phyloP scores from a whole-genome alignment of 2,113 vertebrate genomes.

The Castor canadensis region DNA sequence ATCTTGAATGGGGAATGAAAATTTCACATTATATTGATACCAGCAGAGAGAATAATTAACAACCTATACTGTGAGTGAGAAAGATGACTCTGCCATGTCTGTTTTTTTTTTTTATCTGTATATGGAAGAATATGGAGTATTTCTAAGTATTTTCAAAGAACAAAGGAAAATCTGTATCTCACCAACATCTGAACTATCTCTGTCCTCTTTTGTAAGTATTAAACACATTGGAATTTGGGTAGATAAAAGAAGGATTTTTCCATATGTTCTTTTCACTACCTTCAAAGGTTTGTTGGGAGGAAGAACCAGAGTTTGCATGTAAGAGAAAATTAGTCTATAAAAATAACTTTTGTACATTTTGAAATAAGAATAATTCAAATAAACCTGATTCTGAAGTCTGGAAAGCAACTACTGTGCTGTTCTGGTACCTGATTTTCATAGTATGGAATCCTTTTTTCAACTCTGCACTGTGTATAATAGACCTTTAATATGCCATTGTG shows the following conservation, averaged over 20 bases:
- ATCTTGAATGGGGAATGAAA: conserved; percentile 89
- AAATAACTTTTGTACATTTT: background rate
- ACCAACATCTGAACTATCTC: background rate
- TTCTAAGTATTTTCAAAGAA: conserved; percentile 61
- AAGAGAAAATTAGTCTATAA: conserved; percentile 22
- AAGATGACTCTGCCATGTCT: conserved; percentile 85
- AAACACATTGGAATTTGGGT: conserved; percentile 44
- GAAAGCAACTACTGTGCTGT: conserved; percentile 17
- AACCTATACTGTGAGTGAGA: conserved; percentile 84
- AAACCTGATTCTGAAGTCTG: conserved; percentile 41
- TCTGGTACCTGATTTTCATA: conserved; percentile 73
- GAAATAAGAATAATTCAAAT: conserved; percentile 64
- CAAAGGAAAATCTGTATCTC: conserved; percentile 63
- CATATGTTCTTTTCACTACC: background rate
- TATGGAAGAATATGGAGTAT: conserved; percentile 74
- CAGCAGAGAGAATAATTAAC: conserved; percentile 89
- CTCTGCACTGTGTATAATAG: conserved; percentile 71
- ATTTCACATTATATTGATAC: conserved; percentile 88
- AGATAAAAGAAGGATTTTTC: background rate
- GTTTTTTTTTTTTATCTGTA: conserved; percentile 85
- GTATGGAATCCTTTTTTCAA: conserved; percentile 66
- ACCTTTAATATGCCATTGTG: conserved; percentile 70
- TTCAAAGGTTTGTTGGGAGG: conserved; percentile 18
- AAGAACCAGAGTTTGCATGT: conserved; percentile 39
- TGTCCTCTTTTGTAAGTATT: background rate